These are phyloP conservation scores for Fregetta grallaria DNA, from an alignment of 2,113 vertebrate genomes.

Conservation along the genomic window DNA sequence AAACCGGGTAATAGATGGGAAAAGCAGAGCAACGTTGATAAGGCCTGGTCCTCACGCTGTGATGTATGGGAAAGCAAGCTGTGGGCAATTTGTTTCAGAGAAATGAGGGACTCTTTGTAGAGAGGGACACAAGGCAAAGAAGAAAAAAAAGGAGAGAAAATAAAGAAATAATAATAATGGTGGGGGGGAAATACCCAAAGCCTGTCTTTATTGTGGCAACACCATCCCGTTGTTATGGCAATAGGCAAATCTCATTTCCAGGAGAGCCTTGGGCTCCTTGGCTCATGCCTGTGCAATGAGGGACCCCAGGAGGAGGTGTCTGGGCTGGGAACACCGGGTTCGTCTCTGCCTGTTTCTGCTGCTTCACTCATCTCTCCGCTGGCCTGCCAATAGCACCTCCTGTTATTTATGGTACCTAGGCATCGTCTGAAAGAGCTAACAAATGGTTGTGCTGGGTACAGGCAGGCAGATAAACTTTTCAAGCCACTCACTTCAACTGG, in stretches of 20 bases:
- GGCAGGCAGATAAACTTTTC: background rate
- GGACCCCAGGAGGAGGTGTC: background rate
- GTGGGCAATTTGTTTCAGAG: constrained; percentile 89
- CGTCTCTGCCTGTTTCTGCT: background rate
- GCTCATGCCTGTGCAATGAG: background rate
- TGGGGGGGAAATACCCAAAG: background rate
- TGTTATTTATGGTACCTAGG: background rate
- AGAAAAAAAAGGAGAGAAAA: background rate
- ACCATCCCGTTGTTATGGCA: background rate
- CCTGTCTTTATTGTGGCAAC: background rate
- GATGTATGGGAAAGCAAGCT: constrained; percentile 90
- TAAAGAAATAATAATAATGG: constrained; percentile 14
- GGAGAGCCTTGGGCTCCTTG: background rate
- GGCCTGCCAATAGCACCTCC: background rate
- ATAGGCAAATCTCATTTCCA: background rate
- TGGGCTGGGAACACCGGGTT: background rate
- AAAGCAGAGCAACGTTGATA: constrained; percentile 83
- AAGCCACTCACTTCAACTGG: background rate
- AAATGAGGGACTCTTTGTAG: constrained; percentile 82
- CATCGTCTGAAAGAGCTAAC: background rate
- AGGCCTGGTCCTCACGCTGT: constrained; percentile 79
- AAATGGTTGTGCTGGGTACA: rapidly evolving
- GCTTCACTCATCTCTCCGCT: background rate
- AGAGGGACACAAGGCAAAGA: constrained; percentile 35
- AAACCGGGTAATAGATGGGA: constrained; percentile 94